phyloP scores from a whole-genome alignment of 2,797 vertebrate species.

The Takifugu ocellatus region DNA sequence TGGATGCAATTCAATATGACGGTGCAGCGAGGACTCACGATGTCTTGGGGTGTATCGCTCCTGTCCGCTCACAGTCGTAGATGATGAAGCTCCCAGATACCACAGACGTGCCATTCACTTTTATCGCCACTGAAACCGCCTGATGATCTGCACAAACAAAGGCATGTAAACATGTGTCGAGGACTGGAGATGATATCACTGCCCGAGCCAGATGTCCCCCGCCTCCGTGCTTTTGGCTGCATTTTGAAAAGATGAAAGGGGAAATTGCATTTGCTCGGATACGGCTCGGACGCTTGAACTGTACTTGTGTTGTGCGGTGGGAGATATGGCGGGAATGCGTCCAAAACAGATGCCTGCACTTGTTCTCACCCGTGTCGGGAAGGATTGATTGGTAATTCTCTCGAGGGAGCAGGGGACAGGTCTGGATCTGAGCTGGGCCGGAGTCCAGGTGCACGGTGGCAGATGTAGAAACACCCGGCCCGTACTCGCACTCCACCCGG shows the following conservation, averaged over 20 bases:
- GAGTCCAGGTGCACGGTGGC: constrained; percentile 83
- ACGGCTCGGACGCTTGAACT: constrained; percentile 13
- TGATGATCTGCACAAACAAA: constrained; percentile 84
- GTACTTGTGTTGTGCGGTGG: constrained; percentile 6
- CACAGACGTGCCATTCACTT: constrained; percentile 84
- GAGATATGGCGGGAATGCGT: constrained; percentile 6
- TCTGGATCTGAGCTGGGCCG: constrained; percentile 83
- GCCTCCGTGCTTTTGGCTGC: constrained; percentile 12
- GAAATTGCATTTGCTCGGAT: constrained; percentile 47
- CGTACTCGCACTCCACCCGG: constrained; percentile 87
- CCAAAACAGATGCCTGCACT: constrained; percentile 21
- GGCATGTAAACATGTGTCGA: constrained; percentile 30
- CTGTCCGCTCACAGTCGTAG: constrained; percentile 88
- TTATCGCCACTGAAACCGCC: constrained; percentile 82
- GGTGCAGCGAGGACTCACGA: constrained; percentile 79
- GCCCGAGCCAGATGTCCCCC: constrained; percentile 37
- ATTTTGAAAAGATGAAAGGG: constrained; percentile 36
- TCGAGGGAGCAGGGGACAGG: constrained; percentile 84
- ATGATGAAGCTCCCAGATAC: constrained; percentile 88
- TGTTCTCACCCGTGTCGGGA: constrained; percentile 77
- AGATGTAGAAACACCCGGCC: constrained; percentile 73
- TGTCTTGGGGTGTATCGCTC: constrained; percentile 79
- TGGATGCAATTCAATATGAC: constrained; percentile 24
- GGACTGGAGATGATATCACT: constrained; percentile 29
- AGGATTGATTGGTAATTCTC: constrained; percentile 77